phyloP scores from a whole-genome alignment of 2,113 vertebrate genomes.

The Ameiurus melas region DNA sequence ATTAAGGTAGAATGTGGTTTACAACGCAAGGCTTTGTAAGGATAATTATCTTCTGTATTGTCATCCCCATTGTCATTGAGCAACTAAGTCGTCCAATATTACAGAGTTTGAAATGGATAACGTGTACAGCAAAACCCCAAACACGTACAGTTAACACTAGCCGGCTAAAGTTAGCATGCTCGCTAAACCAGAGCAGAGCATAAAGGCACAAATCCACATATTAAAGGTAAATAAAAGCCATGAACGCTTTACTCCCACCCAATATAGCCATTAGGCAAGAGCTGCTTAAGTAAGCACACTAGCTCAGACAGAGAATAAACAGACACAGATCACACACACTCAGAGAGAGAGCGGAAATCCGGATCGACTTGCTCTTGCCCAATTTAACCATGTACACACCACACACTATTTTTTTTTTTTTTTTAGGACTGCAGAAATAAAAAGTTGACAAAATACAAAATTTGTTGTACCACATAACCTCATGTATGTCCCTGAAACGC shows the following conservation, averaged over 20 bases:
- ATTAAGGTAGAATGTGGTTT: background rate
- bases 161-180: background rate
- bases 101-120: background rate
- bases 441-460: background rate
- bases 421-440: background rate
- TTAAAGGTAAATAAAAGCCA: background rate
- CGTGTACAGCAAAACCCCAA: background rate
- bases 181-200: background rate
- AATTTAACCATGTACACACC: background rate
- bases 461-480: background rate
- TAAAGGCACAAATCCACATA: background rate
- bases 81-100: background rate
- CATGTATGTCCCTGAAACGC: background rate
- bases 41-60: background rate
- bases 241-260: background rate
- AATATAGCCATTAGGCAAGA: background rate
- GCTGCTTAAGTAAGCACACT: background rate
- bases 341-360: background rate
- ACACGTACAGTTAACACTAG: background rate
- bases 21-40: background rate
- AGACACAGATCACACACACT: too few species aligned
- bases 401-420: background rate
- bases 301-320: background rate
- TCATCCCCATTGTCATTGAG: background rate
- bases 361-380: background rate